Evolutionary conservation across 1,140 invertebrate species (phyloP).

Genomic region (Drosophila albomicans): DNA sequence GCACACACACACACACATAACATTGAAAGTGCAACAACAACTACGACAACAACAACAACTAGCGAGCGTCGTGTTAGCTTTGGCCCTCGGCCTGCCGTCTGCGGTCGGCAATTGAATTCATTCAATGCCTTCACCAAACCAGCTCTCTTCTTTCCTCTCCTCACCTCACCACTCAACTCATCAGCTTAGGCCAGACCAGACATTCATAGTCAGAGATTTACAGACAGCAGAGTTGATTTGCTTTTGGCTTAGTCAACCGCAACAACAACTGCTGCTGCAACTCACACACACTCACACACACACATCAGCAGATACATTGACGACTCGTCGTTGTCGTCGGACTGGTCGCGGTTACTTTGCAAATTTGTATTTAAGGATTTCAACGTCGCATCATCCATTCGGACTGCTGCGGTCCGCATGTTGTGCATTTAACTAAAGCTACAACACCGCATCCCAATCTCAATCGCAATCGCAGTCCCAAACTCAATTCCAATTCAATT

Average conservation of each 20-base stretch:
- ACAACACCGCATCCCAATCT: background rate
- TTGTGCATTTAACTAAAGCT: slow-evolving; percentile 69
- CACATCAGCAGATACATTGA: slow-evolving; percentile 50
- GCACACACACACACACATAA: slow-evolving; percentile 31
- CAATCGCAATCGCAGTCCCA: background rate
- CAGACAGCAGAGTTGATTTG: slow-evolving; percentile 52
- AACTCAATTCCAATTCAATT: slow-evolving; percentile 66
- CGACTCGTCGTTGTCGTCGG: slow-evolving; percentile 39
- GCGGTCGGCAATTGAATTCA: slow-evolving; percentile 81
- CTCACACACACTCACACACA: slow-evolving; percentile 20
- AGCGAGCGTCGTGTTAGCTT: slow-evolving; percentile 63
- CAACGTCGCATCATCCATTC: slow-evolving; percentile 39
- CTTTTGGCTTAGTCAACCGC: slow-evolving; percentile 62
- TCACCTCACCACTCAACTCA: background rate
- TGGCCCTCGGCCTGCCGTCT: slow-evolving; percentile 58
- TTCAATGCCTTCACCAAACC: slow-evolving; percentile 57
- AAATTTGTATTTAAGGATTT: slow-evolving; percentile 80
- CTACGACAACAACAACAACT: slow-evolving; percentile 27
- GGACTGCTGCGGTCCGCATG: slow-evolving; percentile 60
- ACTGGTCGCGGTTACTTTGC: slow-evolving; percentile 75
- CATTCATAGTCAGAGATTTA: slow-evolving; percentile 5
- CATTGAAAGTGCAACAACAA: slow-evolving; percentile 55
- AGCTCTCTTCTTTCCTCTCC: background rate
- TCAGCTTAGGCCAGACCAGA: background rate
- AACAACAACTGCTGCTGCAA: slow-evolving; percentile 45